Evolutionary conservation across 2,113 vertebrate genomes (phyloP), one percentile per base, ranked within the genome.

Genomic region (Meleagris gallopavo): DNA sequence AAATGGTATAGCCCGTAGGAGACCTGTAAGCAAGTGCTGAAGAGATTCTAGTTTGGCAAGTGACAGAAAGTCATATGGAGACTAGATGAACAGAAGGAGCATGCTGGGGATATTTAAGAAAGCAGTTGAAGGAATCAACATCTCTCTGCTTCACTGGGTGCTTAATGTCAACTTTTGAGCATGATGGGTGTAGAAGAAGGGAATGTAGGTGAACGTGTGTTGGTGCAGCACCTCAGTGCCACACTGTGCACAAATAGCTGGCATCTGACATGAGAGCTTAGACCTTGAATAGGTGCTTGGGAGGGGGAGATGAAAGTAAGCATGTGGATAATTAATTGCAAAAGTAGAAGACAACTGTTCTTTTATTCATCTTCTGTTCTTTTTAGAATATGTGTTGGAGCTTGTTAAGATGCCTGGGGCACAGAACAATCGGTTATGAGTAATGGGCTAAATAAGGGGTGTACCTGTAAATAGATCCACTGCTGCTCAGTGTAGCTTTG

Each of bases 351-450:
- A 83, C 20, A 67, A 72, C 65, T 88, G 52, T 91, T 94, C 58
- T 73, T 83, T 92, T 89, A 91, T 94, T 86, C 6, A 64, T 95
- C 81, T 95, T 83, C 89, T 79, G 1, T 45, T 80, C 72, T 86
- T 94, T 86, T 95, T 86, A 91, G 73, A 69, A 73, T 61, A 61
- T 75, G 85, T 93, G 43, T 83, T 80, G 34, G 22, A 90, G 80
- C 43, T 80, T 18, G 27, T 41, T n/a, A n/a, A n/a, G n/a, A n/a
- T n/a, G n/a, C n/a, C n/a, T n/a, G n/a, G n/a, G n/a, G n/a, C n/a
- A n/a, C n/a, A n/a, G n/a, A n/a, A 93, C 85, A 83, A 67, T 40
- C 69, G 88, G 78, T 91, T 91, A 70, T 52, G 57, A 91, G 76
- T 88, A 91, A 81, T 30, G 78, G 85, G 76, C 69, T 94, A 90